These are phyloP conservation scores for Drosophila mayri DNA, from an alignment of 1,140 invertebrate species.

Conservation along the genomic window DNA sequence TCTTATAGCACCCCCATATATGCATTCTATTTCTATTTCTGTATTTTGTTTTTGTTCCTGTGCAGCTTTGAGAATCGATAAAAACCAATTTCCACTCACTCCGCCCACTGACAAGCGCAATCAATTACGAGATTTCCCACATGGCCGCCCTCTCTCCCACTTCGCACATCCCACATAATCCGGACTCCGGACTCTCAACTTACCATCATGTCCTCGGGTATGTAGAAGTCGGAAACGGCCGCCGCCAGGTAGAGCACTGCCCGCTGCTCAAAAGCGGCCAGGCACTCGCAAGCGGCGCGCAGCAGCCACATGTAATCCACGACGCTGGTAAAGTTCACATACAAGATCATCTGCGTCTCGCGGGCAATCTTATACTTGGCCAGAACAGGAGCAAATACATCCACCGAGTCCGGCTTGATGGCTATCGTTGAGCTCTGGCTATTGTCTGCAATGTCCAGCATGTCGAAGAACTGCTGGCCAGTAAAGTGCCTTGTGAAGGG, in stretches of 20 bases:
- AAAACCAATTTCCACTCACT: constrained; percentile 74
- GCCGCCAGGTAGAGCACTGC: constrained; percentile 97
- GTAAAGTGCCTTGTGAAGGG: constrained; percentile 95
- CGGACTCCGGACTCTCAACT: constrained; percentile 62
- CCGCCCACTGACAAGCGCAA: constrained; percentile 70
- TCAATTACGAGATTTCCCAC: constrained; percentile 82
- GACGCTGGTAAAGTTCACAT: constrained; percentile 93
- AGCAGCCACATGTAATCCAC: constrained; percentile 97
- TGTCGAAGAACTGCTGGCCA: constrained; percentile 92
- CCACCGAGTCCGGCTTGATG: constrained; percentile 90
- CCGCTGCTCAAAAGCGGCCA: constrained; percentile 88
- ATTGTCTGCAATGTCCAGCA: constrained; percentile 89
- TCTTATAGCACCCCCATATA: too few species aligned
- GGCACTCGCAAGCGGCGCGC: constrained; percentile 90
- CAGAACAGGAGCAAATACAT: constrained; percentile 89
- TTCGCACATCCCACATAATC: constrained; percentile 8
- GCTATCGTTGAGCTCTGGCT: constrained; percentile 87
- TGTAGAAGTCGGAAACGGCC: constrained; percentile 99
- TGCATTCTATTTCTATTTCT: not conserved
- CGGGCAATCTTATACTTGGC: constrained; percentile 90
- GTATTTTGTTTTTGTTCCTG: constrained; percentile 6
- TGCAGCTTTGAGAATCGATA: constrained; percentile 74
- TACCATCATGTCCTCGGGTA: constrained; percentile 96
- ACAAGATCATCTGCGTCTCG: constrained; percentile 89
- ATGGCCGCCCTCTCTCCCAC: constrained; percentile 28